Evolutionary conservation across 2,797 vertebrate genomes (phyloP).

Genomic region (Catamblyrhynchus diadema): DNA sequence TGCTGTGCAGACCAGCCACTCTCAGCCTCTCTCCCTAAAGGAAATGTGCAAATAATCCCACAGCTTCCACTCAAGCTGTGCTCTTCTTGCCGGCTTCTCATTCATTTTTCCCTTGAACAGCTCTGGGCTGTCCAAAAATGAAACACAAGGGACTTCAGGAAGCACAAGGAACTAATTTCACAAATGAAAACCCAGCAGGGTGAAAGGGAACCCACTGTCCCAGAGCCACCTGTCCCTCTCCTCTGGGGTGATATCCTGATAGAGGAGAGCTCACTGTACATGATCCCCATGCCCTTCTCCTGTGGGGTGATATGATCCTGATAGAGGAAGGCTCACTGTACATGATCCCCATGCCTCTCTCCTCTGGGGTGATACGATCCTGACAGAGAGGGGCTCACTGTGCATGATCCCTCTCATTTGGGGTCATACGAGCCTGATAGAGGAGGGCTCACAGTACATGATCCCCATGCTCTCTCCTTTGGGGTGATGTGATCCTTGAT

Average conservation of each 20-base stretch:
- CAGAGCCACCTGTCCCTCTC: not conserved
- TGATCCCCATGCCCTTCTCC: not conserved
- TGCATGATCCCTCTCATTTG: fast-evolving
- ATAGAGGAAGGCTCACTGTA: fast-evolving
- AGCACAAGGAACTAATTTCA: not conserved
- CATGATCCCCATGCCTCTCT: not conserved
- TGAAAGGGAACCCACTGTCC: not conserved
- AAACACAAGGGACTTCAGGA: not conserved
- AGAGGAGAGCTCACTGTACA: not conserved
- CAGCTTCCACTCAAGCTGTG: not conserved
- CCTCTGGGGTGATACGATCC: not conserved
- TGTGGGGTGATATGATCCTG: not conserved
- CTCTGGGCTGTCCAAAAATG: not conserved
- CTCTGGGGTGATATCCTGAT: not conserved
- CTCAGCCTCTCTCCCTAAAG: not conserved
- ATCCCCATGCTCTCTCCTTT: not conserved
- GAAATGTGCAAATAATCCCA: not conserved
- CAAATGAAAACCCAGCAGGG: fast-evolving
- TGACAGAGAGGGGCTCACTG: not conserved
- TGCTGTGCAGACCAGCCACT: not conserved
- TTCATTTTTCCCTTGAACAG: not conserved
- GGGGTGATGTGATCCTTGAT: not conserved
- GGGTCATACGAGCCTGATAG: not conserved
- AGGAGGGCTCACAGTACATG: fast-evolving
- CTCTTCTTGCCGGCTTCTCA: not conserved